Evolutionary conservation across 2,888 invertebrate genomes (phyloP).

Genomic region (Marronus borbonicus): DNA sequence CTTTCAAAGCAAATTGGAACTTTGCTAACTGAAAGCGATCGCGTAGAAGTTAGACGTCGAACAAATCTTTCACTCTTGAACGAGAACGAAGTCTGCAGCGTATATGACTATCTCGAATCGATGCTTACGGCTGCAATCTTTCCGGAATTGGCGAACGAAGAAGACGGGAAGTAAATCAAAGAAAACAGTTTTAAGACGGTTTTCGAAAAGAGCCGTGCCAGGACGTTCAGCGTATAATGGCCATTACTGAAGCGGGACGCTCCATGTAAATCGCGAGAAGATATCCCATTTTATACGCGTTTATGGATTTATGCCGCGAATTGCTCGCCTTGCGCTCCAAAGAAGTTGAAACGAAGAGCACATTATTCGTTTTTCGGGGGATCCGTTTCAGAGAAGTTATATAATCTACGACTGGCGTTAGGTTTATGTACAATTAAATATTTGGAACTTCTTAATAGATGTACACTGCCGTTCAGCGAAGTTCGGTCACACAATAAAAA

Average conservation of each 20-base stretch:
- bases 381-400: not conserved
- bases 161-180: slow-evolving; percentile 4
- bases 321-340: slow-evolving; percentile 12
- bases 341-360: slow-evolving; percentile 17
- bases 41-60: not conserved
- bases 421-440: no score
- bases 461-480: no score
- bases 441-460: no score
- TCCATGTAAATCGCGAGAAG: slow-evolving; percentile 29
- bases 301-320: slow-evolving; percentile 28
- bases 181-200: slow-evolving; percentile 1
- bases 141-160: not conserved
- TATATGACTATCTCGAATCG: slow-evolving; percentile 14
- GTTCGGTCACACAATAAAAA: no score
- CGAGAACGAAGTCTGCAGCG: not conserved
- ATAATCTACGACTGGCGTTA: not conserved
- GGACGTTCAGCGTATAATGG: slow-evolving; percentile 12
- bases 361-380: slow-evolving; percentile 14
- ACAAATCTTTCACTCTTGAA: slow-evolving; percentile 9
- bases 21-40: not conserved
- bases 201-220: not conserved
- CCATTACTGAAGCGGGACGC: slow-evolving; percentile 5
- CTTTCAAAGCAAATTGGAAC: not conserved
- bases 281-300: slow-evolving; percentile 27
- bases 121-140: slow-evolving; percentile 14